Conservation (phyloP, 1,140 invertebrate species). For the Lutraria rhynchaena region DNA sequence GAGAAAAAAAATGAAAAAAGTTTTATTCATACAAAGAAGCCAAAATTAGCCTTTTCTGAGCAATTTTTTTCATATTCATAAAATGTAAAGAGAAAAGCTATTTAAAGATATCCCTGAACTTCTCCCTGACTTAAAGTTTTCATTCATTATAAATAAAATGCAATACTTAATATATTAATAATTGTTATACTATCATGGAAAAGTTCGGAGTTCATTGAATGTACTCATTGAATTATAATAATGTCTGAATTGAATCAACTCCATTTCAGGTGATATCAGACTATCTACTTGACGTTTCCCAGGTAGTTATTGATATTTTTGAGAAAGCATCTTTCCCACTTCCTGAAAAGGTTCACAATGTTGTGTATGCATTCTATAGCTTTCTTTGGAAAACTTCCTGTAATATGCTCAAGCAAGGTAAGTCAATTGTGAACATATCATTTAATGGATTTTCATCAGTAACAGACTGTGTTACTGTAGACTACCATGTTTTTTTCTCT, state of each 20-base stretch:
- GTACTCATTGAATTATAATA: neutral
- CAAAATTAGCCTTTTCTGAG: too few relatives aligned
- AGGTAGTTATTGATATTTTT: slow-evolving; percentile 2
- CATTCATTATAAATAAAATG: neutral
- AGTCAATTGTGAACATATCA: neutral
- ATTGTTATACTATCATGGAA: neutral
- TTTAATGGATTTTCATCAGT: neutral
- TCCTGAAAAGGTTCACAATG: neutral
- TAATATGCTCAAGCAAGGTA: slow-evolving; percentile 19
- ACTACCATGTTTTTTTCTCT: neutral
- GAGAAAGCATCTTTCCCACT: neutral
- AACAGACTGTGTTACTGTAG: neutral
- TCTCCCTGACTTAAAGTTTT: too few relatives aligned
- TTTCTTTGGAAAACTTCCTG: slow-evolving; percentile 1
- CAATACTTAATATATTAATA: neutral
- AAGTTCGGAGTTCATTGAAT: neutral
- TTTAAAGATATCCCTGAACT: too few relatives aligned
- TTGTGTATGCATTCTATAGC: neutral
- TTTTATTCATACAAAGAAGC: too few relatives aligned
- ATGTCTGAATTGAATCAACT: neutral
- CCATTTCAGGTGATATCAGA: neutral
- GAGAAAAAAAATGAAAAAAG: too few relatives aligned
- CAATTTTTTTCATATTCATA: too few relatives aligned
- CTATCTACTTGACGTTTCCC: neutral
- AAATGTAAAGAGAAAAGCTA: too few relatives aligned